These are phyloP conservation scores for Machimus rusticus DNA, from an alignment of 2,888 invertebrate species.

Conservation along the genomic window DNA sequence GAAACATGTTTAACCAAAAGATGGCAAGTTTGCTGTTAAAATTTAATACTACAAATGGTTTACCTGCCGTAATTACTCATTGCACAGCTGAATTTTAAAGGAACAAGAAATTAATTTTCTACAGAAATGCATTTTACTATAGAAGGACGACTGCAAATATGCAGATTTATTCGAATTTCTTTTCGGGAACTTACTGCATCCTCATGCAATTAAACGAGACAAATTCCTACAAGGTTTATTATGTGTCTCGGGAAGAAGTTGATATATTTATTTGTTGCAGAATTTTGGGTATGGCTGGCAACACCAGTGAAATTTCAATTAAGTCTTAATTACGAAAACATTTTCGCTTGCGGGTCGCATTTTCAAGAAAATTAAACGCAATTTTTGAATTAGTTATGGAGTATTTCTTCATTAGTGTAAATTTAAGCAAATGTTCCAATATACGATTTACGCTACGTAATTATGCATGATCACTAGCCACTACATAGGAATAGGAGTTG, in stretches of 20 bases:
- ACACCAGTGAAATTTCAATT: background rate
- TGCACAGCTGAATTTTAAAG: background rate
- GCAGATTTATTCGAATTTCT: background rate
- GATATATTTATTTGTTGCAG: background rate
- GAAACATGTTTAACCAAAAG: background rate
- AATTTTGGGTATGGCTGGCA: background rate
- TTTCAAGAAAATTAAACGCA: background rate
- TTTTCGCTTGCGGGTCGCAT: background rate
- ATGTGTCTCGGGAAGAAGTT: background rate
- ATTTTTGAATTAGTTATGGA: background rate
- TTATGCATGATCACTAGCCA: background rate
- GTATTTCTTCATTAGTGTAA: background rate
- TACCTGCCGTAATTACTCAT: background rate
- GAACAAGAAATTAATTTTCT: background rate
- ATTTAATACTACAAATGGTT: background rate
- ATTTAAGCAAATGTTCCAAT: background rate
- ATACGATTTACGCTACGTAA: background rate
- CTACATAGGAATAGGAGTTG: no score
- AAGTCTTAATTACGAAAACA: background rate
- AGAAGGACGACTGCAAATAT: background rate
- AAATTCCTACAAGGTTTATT: background rate
- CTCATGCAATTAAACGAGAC: background rate
- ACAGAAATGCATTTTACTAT: background rate
- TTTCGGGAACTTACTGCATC: background rate
- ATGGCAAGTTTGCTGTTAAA: background rate